These are phyloP conservation scores for Marcusenius ussheri DNA, from an alignment of 2,113 vertebrate species.

Conservation along the genomic window DNA sequence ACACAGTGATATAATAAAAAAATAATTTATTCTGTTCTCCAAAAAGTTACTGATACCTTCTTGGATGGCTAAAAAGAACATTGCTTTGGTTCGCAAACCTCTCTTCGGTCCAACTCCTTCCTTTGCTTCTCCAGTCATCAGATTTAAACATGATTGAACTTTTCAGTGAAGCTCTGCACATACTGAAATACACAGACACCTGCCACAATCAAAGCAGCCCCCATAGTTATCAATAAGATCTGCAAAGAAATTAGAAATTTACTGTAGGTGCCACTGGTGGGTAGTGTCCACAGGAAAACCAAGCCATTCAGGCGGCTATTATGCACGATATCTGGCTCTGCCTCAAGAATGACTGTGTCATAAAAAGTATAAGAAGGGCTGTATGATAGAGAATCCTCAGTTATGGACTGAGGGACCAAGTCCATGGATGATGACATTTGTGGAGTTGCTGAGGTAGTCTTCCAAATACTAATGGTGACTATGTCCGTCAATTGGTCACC, in stretches of 20 bases:
- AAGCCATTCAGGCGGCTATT: slow-evolving; percentile 59
- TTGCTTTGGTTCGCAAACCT: not conserved
- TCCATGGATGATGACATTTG: not conserved
- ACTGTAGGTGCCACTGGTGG: slow-evolving; percentile 52
- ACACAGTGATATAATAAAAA: not conserved
- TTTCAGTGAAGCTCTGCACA: not conserved
- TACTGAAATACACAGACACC: not conserved
- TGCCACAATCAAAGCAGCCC: slow-evolving; percentile 43
- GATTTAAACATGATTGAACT: not conserved
- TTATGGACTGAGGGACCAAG: not conserved
- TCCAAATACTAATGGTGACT: not conserved
- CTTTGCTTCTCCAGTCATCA: not conserved
- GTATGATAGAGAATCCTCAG: not conserved
- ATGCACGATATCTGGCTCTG: slow-evolving; percentile 56
- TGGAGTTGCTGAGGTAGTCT: not conserved
- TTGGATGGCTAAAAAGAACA: not conserved
- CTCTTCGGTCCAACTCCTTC: not conserved
- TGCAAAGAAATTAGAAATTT: slow-evolving; percentile 56
- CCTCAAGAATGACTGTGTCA: slow-evolving; percentile 42
- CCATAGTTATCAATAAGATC: slow-evolving; percentile 43
- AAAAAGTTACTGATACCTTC: not conserved
- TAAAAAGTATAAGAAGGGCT: slow-evolving; percentile 27
- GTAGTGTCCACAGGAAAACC: slow-evolving; percentile 76
- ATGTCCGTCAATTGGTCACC: not conserved
- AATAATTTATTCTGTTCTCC: not conserved